Base-by-base conservation (phyloP, 2,888 invertebrate species). In the Ormyrus nitidulus region DNA sequence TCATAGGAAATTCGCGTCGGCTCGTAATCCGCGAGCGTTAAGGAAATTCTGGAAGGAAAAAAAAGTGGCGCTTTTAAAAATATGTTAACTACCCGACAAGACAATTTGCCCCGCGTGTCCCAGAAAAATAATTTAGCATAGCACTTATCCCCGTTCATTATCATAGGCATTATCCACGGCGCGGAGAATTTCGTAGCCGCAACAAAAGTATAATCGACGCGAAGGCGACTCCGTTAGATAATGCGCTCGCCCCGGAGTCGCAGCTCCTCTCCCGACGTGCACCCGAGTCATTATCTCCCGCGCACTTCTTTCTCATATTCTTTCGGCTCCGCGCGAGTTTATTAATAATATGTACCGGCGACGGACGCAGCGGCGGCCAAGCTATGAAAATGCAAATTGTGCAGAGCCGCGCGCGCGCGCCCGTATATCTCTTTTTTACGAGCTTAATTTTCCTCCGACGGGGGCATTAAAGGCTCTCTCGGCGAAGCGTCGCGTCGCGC, bases 381-480 rank as follows among this genome's bases (percentile, higher is more conserved):
- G 82, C 82, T 83, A 84, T 83, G 84, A 84, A 85, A 85, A 85
- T 85, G 84, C 84, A 84, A 85, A 85, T 84, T 83, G 82, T 78
- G 69, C 82, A 65, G 80, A 34, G 34, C 34, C 34, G 34, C 34
- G 34, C 34, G 34, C 83, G 83, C 80, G 81, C 83, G 83, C 83
- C 70, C 83, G 83, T 85, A 83, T 84, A 83, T 85, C 83, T 83
- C 81, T 56, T 83, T 83, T 85, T 85, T 85, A 85, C 84, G 84
- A 85, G 82, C 82, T 83, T 83, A 83, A 85, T 83, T 84, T 85
- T 84, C 82, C 80, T 68, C 83, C 80, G 83, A 81, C 70, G 83
- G 34, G 34, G 34, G 83, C 83, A 83, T 83, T 83, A 84, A 84
- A 81, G 78, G 77, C 80, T 34, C 11, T 58, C 34, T 34, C 34